Percentiles rank a stretch among this genome's conserved stretches.
These are phyloP conservation scores for Sialia sialis DNA, from an alignment of 2,113 vertebrate genomes.

Conservation along the genomic window DNA sequence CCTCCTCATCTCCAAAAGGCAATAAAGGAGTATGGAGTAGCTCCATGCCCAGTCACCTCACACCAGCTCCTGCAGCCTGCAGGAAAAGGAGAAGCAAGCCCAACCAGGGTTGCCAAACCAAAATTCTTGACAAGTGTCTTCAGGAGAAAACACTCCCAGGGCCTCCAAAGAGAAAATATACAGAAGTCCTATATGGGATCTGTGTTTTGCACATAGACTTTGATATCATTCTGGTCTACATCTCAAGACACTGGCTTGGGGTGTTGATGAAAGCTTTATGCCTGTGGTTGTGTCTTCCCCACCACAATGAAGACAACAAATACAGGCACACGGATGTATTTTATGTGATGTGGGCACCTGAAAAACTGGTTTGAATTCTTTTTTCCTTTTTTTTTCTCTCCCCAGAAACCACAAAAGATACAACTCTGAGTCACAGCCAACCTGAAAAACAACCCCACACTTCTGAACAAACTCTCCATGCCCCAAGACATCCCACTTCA, in stretches of 20 bases:
- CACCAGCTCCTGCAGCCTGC: background rate
- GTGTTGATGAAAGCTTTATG: background rate
- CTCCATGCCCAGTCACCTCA: background rate
- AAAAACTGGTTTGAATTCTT: background rate
- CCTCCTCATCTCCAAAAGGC: background rate
- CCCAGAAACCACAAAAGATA: background rate
- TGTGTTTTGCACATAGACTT: background rate
- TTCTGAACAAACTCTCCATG: background rate
- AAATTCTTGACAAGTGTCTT: background rate
- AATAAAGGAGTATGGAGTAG: background rate
- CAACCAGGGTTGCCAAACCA: background rate
- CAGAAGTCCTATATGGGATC: background rate
- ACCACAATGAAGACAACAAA: background rate
- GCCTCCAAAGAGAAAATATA: background rate
- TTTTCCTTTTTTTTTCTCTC: background rate
- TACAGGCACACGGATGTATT: background rate
- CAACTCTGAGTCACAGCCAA: constrained; percentile 17
- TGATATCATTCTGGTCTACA: background rate
- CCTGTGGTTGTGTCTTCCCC: background rate
- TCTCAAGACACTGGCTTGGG: fast-evolving
- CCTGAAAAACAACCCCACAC: constrained; percentile 8
- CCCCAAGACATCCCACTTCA: constrained; percentile 9
- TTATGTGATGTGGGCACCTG: background rate
- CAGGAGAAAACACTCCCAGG: background rate
- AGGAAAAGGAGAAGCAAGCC: background rate